Base-by-base conservation (phyloP, 2,113 vertebrate genomes). In the Hippocampus comes region DNA sequence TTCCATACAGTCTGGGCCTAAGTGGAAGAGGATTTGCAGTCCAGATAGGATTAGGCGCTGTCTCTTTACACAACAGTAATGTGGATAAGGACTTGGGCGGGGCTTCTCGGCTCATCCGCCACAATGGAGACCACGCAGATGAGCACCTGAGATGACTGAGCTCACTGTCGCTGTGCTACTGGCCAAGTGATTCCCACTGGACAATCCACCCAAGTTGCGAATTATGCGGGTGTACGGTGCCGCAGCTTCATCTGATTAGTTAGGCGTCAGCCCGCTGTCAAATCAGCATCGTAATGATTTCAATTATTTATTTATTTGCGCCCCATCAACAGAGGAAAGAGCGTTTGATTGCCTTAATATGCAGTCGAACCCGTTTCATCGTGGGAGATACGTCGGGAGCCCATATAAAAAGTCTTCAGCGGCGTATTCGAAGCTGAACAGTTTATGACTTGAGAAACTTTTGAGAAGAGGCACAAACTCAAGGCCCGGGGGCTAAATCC, bases 31-130 rank as follows among this genome's bases (percentile, higher is more conserved):
- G 90, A 91, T 91, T 91, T 91, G 81, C 76, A 71, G 87, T 83
- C 78, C 87, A 90, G 87, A 88, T 87, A 89, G 91, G 92, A 92
- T 92, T 92, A 93, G 83, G 20, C 84, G 87, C 80, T 76, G 81
- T 91, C 88, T 92, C 91, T 92, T 92, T 90, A 89, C 89, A 90
- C 92, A 93, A 90, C 87, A 90, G 78, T 84, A 88, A 90, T 80
- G 90, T 82, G 91, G 89, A 91, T 91, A 87, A 92, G 86, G 83
- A 88, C 82, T 85, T 27, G 84, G 20, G 67, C 72, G 70, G 81
- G 88, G 83, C 82, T 86, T 86, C 81, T 76, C 81, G 86, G 78
- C 86, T 90, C 88, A 90, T 83, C 84, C 89, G 84, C 79, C 77
- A 80, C 84, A 80, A 85, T 78, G 73, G 43, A 79, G 84, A 77